Base-by-base conservation (phyloP, 2,113 vertebrate species). In the Lota lota region DNA sequence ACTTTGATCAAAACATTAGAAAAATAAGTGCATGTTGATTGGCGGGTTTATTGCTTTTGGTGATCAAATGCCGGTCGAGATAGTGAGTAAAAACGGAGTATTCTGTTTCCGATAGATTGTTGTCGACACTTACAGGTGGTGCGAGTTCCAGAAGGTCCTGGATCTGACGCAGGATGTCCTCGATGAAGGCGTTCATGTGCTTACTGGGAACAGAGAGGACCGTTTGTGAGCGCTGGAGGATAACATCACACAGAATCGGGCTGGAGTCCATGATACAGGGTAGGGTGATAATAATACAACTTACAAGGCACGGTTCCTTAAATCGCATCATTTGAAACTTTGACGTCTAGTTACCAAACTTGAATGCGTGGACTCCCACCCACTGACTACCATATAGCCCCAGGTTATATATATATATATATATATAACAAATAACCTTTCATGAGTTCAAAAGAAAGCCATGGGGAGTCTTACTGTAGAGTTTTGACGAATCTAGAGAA, bases 401-500 rank as follows among this genome's bases (percentile, higher is more conserved):
- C 28, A 33, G 28, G 28, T 33, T 33, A 3, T 33, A 33, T n/a
- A n/a, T n/a, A n/a, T n/a, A n/a, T n/a, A n/a, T n/a, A n/a, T n/a
- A n/a, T n/a, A n/a, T 33, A 33, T 4, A 33, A 33, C 28, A 2
- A 4, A 33, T 4, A 3, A 33, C 7, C 28, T 4, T 33, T 33
- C 28, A 33, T 56, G 53, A 22, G 12, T 16, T 60, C 5, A 62
- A 2, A 2, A 7, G 53, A 21, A 59, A 61, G 17, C 18, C 5
- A 4, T 5, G 36, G 19, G 19, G 56, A 33, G 62, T 95, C 97
- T 95, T 89, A 99, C 97, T 97, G 95, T 68, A 99, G 87, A 11
- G 95, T 97, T 85, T 99, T 99, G 85, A 99, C 93, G 90, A 97
- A 99, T 86, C 97, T 93, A 79, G 97, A 99, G 79, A 99, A 97